phyloP scores from a whole-genome alignment of 2,797 vertebrate species.

The Chromis chromis region DNA sequence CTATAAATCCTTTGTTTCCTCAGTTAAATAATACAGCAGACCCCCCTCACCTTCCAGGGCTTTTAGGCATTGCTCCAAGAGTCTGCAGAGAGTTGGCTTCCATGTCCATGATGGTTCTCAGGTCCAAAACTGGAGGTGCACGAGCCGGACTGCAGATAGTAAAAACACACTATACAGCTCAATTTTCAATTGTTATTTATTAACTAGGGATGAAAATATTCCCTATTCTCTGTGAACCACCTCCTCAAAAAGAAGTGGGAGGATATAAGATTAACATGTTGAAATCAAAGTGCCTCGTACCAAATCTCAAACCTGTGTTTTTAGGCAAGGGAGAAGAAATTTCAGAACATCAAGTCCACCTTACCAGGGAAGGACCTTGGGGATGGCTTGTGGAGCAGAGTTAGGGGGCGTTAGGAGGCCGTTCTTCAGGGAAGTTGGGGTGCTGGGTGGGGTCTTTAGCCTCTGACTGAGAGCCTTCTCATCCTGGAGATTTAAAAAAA shows the following conservation, averaged over 20 bases:
- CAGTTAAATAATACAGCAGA: neutral
- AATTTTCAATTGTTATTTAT: slow-evolving; percentile 12
- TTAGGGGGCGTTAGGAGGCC: slow-evolving; percentile 70
- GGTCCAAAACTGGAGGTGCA: slow-evolving; percentile 90
- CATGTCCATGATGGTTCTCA: slow-evolving; percentile 97
- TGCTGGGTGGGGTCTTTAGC: slow-evolving; percentile 78
- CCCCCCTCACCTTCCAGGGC: slow-evolving; percentile 72
- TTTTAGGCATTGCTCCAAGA: slow-evolving; percentile 89
- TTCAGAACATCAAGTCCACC: neutral
- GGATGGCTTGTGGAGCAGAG: slow-evolving; percentile 87
- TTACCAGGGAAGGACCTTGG: slow-evolving; percentile 73
- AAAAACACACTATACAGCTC: slow-evolving; percentile 34
- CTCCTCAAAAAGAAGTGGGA: slow-evolving; percentile 10
- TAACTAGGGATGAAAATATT: neutral
- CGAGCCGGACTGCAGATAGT: slow-evolving; percentile 76
- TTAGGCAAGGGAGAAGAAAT: neutral
- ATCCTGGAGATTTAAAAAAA: slow-evolving; percentile 77
- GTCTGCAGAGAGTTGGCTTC: slow-evolving; percentile 90
- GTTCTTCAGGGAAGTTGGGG: slow-evolving; percentile 81
- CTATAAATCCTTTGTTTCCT: neutral
- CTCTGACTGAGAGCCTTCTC: slow-evolving; percentile 78
- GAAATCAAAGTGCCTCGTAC: neutral
- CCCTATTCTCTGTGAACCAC: slow-evolving; percentile 5
- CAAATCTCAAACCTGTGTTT: neutral
- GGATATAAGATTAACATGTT: slow-evolving; percentile 10